These are phyloP conservation scores for Datnioides undecimradiatus DNA, from an alignment of 2,113 vertebrate genomes.

Conservation along the genomic window DNA sequence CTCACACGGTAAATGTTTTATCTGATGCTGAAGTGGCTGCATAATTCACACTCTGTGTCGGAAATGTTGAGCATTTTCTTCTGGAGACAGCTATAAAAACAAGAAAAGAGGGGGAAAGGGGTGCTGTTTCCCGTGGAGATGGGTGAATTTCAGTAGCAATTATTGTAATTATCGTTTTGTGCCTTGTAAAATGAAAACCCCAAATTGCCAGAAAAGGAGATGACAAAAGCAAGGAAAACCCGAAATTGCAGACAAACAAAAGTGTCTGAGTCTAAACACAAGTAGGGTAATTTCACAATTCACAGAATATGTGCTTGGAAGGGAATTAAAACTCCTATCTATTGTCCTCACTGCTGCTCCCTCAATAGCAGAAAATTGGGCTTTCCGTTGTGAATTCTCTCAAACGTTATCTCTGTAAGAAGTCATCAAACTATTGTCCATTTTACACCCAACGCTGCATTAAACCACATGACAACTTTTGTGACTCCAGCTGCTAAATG, in stretches of 20 bases:
- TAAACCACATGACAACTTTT: slow-evolving; percentile 1
- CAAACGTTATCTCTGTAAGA: not conserved
- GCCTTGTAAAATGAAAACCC: not conserved
- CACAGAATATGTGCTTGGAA: not conserved
- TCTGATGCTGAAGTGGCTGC: slow-evolving; percentile 1
- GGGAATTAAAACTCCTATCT: not conserved
- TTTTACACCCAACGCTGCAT: not conserved
- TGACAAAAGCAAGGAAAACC: not conserved
- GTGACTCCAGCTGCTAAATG: too few species aligned
- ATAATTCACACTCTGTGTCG: slow-evolving; percentile 9
- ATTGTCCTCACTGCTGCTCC: not conserved
- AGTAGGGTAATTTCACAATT: not conserved
- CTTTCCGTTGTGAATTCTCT: not conserved
- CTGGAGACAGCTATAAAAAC: not conserved
- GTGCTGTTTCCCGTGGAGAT: not conserved
- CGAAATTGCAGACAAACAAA: not conserved
- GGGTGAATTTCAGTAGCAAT: not conserved
- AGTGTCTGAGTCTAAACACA: not conserved
- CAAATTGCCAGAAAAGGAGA: not conserved
- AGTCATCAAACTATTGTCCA: not conserved
- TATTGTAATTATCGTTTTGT: not conserved
- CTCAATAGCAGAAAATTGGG: not conserved
- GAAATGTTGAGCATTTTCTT: not conserved
- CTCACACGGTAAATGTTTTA: slow-evolving; percentile 18
- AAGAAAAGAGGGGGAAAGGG: not conserved